These are phyloP conservation scores for Nezara viridula DNA, from an alignment of 2,888 invertebrate species.

Conservation along the genomic window DNA sequence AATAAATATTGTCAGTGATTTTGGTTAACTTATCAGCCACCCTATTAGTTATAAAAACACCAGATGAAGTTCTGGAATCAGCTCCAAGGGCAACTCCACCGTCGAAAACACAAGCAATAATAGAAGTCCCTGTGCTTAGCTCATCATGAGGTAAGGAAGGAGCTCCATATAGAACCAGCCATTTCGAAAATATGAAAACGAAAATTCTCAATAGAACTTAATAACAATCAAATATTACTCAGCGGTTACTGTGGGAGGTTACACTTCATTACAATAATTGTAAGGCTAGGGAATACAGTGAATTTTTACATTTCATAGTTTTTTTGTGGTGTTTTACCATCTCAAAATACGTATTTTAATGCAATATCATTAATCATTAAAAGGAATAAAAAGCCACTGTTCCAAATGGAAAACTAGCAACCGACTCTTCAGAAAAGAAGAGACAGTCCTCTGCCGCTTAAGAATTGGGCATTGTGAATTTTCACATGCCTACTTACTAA, in stretches of 20 bases:
- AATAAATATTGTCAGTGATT: conserved; percentile 95
- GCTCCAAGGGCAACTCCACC: conserved; percentile 99
- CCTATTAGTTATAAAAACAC: conserved; percentile 94
- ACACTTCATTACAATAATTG: too few species aligned
- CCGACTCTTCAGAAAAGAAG: too few species aligned
- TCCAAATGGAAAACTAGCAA: too few species aligned
- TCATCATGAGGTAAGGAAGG: conserved; percentile 80
- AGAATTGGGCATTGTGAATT: too few species aligned
- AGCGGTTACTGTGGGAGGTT: conserved; percentile 20
- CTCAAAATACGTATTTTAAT: too few species aligned
- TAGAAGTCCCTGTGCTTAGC: conserved; percentile 93
- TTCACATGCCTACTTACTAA: too few species aligned
- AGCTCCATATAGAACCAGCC: conserved; percentile 66
- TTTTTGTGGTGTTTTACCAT: too few species aligned
- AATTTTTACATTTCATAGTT: too few species aligned
- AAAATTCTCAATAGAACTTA: background rate
- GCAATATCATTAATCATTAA: too few species aligned
- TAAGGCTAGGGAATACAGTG: too few species aligned
- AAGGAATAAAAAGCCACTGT: too few species aligned
- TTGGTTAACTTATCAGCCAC: conserved; percentile 96
- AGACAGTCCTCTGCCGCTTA: too few species aligned
- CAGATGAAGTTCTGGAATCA: conserved; percentile 96
- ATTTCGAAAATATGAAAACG: background rate
- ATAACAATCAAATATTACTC: background rate
- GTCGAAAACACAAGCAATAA: conserved; percentile 96